Conservation (phyloP, 2,888 invertebrate genomes). For the Nephrotoma appendiculata region DNA sequence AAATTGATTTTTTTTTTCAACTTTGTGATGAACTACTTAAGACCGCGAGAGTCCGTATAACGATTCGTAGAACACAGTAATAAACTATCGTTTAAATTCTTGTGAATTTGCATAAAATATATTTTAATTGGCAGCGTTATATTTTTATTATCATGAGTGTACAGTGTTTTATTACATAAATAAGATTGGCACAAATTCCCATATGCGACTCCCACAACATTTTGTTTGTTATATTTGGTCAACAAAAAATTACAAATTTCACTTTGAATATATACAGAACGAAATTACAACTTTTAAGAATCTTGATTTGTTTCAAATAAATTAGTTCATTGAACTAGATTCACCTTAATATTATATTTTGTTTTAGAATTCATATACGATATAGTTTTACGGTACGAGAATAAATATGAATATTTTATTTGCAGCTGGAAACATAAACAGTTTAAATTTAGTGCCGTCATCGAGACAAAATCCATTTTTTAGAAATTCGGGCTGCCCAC, state of each 20-base stretch:
- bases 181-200: not conserved
- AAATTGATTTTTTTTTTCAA: not conserved
- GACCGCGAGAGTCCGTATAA: not conserved
- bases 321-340: not conserved
- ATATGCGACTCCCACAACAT: not conserved
- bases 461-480: constrained; percentile 10
- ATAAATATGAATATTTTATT: not conserved
- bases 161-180: not conserved
- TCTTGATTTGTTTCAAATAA: not conserved
- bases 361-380: not conserved
- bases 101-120: not conserved
- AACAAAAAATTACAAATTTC: not conserved
- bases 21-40: not conserved
- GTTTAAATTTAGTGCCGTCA: constrained; percentile 5
- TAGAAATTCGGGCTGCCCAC: constrained; percentile 40
- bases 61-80: not conserved
- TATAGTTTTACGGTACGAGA: not conserved
- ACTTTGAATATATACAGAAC: not conserved
- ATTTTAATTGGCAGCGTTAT: not conserved
- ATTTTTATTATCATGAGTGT: no score
- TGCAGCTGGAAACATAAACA: not conserved
- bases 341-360: not conserved
- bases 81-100: not conserved
- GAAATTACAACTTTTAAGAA: not conserved
- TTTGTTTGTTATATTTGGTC: not conserved